phyloP scores from a whole-genome alignment of 2,888 invertebrate genomes.

The Ischnura elegans region DNA sequence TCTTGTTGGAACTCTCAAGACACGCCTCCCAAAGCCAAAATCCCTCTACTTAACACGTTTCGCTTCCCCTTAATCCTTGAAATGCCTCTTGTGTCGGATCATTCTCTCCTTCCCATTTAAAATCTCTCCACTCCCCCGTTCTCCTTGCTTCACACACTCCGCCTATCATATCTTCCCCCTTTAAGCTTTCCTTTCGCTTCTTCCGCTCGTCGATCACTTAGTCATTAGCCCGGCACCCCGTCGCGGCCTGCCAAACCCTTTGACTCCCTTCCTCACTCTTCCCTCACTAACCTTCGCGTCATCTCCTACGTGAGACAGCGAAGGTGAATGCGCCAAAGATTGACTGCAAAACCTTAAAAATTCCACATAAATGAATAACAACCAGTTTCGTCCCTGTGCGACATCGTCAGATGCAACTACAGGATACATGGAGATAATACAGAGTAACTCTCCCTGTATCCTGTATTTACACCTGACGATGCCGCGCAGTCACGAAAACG shows the following conservation, averaged over 20 bases:
- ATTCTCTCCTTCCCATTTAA: not conserved
- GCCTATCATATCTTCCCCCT: not conserved
- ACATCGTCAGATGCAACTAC: too few relatives aligned
- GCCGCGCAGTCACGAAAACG: too few relatives aligned
- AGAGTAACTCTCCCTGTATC: too few relatives aligned
- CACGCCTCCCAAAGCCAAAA: not conserved
- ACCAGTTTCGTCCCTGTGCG: too few relatives aligned
- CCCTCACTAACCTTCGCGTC: not conserved
- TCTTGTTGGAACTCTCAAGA: not conserved
- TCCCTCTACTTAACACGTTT: not conserved
- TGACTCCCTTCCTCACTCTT: not conserved
- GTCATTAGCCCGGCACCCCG: conserved; percentile 39
- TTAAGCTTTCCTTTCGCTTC: not conserved
- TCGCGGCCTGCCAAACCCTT: conserved; percentile 48
- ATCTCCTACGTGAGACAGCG: not conserved
- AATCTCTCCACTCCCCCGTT: not conserved
- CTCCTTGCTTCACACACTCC: not conserved
- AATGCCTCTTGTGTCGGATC: not conserved
- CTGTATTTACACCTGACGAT: too few relatives aligned
- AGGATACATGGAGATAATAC: too few relatives aligned
- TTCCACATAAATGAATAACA: too few relatives aligned
- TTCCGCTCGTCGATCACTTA: conserved; percentile 28
- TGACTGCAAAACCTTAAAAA: too few relatives aligned
- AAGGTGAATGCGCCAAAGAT: too few relatives aligned
- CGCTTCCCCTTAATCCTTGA: not conserved